Percentiles rank a stretch among this genome's conserved stretches.
These are phyloP conservation scores for Erithacus rubecula DNA, from an alignment of 2,797 vertebrate species.

Conservation along the genomic window DNA sequence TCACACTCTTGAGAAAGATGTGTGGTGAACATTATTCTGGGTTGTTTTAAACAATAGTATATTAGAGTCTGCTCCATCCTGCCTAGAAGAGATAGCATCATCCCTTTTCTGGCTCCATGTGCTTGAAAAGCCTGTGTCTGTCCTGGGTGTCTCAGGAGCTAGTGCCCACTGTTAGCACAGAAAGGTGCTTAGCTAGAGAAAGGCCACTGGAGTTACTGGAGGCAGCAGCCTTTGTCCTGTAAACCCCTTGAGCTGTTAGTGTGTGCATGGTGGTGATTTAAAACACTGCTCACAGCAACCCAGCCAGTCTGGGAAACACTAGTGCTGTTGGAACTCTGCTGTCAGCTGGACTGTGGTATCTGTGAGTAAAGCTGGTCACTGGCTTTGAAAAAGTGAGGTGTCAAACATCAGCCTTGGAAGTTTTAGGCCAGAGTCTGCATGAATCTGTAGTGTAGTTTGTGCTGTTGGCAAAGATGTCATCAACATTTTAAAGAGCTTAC, in stretches of 20 bases:
- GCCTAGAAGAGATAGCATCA: not conserved
- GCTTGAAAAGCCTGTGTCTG: not conserved
- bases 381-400: not conserved
- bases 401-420: not conserved
- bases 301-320: not conserved
- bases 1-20: not conserved
- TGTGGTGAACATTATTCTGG: not conserved
- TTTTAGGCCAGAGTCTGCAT: not conserved
- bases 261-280: not conserved
- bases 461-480: not conserved
- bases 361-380: not conserved
- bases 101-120: not conserved
- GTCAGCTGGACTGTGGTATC: not conserved
- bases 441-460: not conserved
- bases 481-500: not conserved
- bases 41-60: not conserved
- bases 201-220: not conserved
- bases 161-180: not conserved
- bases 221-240: not conserved
- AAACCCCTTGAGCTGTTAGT: fast-evolving
- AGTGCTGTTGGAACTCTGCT: not conserved
- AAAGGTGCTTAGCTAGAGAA: not conserved
- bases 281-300: not conserved
- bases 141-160: not conserved
- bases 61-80: not conserved